These are phyloP conservation scores for Temnothorax nylanderi DNA, from an alignment of 1,140 invertebrate species.

Conservation along the genomic window DNA sequence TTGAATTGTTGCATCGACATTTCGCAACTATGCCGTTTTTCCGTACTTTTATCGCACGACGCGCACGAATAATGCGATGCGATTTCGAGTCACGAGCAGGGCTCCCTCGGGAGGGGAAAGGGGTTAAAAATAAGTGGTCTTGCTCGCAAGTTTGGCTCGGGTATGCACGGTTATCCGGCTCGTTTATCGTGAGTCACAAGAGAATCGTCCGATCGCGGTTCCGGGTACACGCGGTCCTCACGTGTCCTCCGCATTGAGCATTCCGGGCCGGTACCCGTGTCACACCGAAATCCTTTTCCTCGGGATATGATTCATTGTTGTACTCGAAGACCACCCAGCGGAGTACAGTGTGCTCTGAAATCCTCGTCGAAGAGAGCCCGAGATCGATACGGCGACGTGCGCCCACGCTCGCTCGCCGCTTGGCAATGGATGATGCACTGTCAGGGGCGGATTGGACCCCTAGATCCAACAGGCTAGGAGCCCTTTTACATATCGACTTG, in stretches of 20 bases:
- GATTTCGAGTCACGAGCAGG: slow-evolving; percentile 21
- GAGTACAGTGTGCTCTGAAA: slow-evolving; percentile 79
- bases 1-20: not conserved
- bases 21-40: slow-evolving; percentile 1
- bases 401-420: slow-evolving; percentile 78
- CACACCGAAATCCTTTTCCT: slow-evolving; percentile 75
- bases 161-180: slow-evolving; percentile 38
- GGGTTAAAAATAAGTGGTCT: slow-evolving; percentile 30
- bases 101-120: not conserved
- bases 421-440: slow-evolving; percentile 62
- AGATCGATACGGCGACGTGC: slow-evolving; percentile 81
- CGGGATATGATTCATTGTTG: slow-evolving; percentile 81
- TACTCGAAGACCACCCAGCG: slow-evolving; percentile 82
- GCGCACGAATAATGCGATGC: slow-evolving; percentile 2
- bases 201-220: slow-evolving; percentile 61
- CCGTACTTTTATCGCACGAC: not conserved
- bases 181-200: slow-evolving; percentile 66
- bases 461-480: slow-evolving; percentile 51
- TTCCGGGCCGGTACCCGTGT: slow-evolving; percentile 65
- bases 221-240: slow-evolving; percentile 62
- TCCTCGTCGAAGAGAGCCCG: slow-evolving; percentile 80
- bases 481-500: slow-evolving; percentile 39
- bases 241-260: slow-evolving; percentile 40
- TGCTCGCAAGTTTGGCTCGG: not conserved
- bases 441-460: slow-evolving; percentile 71